phyloP scores from a whole-genome alignment of 1,140 invertebrate genomes.

The Drosophila bipectinata region DNA sequence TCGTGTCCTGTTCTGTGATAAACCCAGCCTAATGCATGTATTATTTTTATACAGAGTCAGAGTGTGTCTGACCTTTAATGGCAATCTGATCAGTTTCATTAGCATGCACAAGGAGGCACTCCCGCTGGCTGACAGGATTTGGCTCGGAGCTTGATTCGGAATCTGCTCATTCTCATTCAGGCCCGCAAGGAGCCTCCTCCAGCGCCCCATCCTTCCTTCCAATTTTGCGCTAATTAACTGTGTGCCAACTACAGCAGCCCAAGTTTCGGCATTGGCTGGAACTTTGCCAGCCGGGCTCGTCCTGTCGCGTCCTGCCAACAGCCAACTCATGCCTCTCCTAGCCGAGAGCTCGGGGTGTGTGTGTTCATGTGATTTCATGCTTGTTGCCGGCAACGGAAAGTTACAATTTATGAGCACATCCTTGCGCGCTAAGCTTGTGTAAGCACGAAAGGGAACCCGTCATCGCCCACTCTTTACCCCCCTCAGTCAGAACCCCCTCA shows the following conservation, averaged over 20 bases:
- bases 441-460: constrained; percentile 47
- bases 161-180: constrained; percentile 31
- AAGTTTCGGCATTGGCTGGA: constrained; percentile 52
- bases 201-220: constrained; percentile 10
- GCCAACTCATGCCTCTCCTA: background rate
- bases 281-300: constrained; percentile 60
- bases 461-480: constrained; percentile 14
- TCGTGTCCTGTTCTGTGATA: constrained; percentile 38
- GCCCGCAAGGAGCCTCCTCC: background rate
- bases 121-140: background rate
- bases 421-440: constrained; percentile 66
- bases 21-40: constrained; percentile 63
- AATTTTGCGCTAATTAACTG: constrained; percentile 81
- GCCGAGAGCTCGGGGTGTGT: constrained; percentile 21
- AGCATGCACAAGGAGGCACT: constrained; percentile 56
- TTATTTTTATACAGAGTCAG: constrained; percentile 43
- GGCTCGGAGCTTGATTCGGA: constrained; percentile 14
- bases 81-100: constrained; percentile 75
- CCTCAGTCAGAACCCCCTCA: background rate
- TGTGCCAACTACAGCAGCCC: constrained; percentile 66
- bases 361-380: constrained; percentile 74
- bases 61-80: constrained; percentile 64
- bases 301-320: constrained; percentile 6
- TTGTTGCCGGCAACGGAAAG: constrained; percentile 70
- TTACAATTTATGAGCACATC: constrained; percentile 79